Percentiles rank a stretch among this genome's conserved stretches.
phyloP scores from a whole-genome alignment of 2,113 vertebrate genomes.

The Pica pica region DNA sequence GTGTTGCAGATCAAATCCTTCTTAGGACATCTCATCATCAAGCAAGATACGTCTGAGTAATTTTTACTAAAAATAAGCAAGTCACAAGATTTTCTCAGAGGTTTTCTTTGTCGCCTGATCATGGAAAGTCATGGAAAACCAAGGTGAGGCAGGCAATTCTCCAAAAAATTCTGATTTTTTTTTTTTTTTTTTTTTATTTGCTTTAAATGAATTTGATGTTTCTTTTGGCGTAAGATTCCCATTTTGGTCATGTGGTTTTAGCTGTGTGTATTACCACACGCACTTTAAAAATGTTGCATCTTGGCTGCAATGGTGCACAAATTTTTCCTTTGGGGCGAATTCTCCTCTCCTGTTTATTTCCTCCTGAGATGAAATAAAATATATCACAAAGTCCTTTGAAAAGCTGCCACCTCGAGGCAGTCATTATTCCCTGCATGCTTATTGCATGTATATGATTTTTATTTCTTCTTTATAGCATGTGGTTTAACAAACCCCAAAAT shows the following conservation, averaged over 20 bases:
- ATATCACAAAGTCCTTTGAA: background rate
- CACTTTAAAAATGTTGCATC: background rate
- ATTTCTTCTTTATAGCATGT: background rate
- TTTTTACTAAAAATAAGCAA: background rate
- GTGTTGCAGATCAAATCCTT: background rate
- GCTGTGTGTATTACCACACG: background rate
- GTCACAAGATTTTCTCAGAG: background rate
- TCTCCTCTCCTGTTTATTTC: background rate
- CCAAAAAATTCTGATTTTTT: background rate
- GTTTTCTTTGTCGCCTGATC: background rate
- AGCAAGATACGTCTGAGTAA: background rate
- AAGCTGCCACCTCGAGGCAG: background rate
- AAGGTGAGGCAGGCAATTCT: background rate
- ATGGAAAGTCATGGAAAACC: background rate
- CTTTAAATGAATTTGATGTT: background rate
- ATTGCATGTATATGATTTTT: background rate
- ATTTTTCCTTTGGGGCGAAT: background rate
- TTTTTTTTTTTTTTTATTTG: background rate
- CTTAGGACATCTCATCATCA: background rate
- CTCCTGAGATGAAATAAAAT: background rate
- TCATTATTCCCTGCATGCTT: background rate
- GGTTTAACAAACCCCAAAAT: background rate
- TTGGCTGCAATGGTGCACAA: background rate
- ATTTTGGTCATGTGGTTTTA: background rate
- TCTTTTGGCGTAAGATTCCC: background rate